phyloP scores from a whole-genome alignment of 2,113 vertebrate genomes.

The Isichthys henryi region DNA sequence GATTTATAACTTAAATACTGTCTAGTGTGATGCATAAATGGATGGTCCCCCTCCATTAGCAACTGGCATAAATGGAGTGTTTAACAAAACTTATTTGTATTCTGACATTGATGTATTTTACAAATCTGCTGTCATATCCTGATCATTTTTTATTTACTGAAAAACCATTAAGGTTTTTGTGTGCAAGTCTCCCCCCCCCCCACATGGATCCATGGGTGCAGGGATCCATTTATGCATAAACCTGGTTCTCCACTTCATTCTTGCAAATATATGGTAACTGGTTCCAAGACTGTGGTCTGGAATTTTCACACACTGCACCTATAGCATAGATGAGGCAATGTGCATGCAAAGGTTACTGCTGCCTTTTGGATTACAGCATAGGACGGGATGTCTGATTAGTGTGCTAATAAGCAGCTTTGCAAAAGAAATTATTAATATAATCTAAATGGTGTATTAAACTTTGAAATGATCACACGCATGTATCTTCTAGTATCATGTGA shows the following conservation, averaged over 20 bases:
- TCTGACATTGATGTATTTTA: background rate
- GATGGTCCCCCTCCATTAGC: background rate
- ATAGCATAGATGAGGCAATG: background rate
- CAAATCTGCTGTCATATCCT: background rate
- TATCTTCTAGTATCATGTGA: background rate
- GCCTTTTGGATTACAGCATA: background rate
- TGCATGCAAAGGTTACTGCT: background rate
- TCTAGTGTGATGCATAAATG: background rate
- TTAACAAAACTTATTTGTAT: background rate
- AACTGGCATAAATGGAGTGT: background rate
- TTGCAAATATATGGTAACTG: too few relatives aligned
- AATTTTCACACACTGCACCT: background rate
- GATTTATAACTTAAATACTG: background rate
- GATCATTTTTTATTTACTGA: background rate
- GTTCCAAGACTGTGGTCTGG: background rate
- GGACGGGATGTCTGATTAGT: background rate
- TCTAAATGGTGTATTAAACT: background rate
- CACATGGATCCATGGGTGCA: too few relatives aligned
- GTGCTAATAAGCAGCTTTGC: background rate
- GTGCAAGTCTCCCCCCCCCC: background rate
- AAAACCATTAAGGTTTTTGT: background rate
- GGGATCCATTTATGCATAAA: too few relatives aligned
- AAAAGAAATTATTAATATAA: background rate
- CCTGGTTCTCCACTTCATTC: too few relatives aligned
- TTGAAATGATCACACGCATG: background rate